Percentiles rank a stretch among this genome's conserved stretches.
Evolutionary conservation across 2,888 invertebrate genomes (phyloP).

Genomic region (Lysandra coridon): DNA sequence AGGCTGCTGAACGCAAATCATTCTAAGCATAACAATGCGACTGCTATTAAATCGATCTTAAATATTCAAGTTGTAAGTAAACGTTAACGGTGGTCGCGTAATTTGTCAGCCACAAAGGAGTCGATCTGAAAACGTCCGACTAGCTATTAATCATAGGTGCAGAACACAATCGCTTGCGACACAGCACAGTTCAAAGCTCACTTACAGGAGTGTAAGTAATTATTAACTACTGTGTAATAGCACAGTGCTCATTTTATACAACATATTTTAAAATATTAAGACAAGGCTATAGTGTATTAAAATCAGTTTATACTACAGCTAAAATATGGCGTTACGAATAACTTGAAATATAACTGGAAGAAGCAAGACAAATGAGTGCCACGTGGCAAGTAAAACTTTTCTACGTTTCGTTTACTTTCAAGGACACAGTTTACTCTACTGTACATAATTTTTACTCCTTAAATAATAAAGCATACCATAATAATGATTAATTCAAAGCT

Average conservation of each 20-base stretch:
- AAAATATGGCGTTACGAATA: too few relatives aligned
- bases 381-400: too few relatives aligned
- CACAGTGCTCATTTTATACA: constrained; percentile 55
- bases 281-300: too few relatives aligned
- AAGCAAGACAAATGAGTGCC: too few relatives aligned
- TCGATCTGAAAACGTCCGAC: constrained; percentile 56
- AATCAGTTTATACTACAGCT: too few relatives aligned
- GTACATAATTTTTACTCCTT: background rate
- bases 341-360: too few relatives aligned
- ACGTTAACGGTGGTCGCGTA: constrained; percentile 65
- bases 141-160: constrained; percentile 65
- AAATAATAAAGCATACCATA: background rate
- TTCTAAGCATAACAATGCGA: constrained; percentile 39
- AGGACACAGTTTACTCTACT: background rate
- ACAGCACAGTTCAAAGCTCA: constrained; percentile 54
- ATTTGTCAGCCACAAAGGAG: constrained; percentile 75
- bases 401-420: background rate
- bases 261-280: too few relatives aligned
- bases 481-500: background rate
- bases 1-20: constrained; percentile 37
- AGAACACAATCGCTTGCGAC: constrained; percentile 69
- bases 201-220: constrained; percentile 68
- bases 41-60: constrained; percentile 39
- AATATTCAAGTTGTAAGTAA: constrained; percentile 45
- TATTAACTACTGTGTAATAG: constrained; percentile 77